Base-by-base conservation (phyloP, 1,140 invertebrate genomes). In the Lordiphosa stackelbergi region DNA sequence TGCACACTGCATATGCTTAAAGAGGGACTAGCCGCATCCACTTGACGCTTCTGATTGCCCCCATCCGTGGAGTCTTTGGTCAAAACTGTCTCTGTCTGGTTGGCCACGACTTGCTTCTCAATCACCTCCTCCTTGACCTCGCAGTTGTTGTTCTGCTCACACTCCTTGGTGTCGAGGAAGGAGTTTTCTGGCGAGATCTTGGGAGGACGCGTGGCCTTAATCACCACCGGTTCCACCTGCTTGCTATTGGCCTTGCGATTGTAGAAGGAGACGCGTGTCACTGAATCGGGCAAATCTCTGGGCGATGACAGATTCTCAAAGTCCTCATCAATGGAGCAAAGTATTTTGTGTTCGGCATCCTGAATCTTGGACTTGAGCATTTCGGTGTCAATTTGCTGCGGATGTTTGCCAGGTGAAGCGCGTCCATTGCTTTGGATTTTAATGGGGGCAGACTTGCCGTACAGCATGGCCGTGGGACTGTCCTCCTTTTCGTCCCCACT, bases 111-210 rank as follows among this genome's bases (percentile, higher is more conserved):
- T 24, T 24, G 22, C 22, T 24, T 24, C 22, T 24, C 22, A 6
- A 24, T 24, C 24, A 37, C 37, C 52, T 77, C 42, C 28, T 42
- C 48, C 6, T 70, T 66, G 38, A 45, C 53, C 61, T 79, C 62
- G 28, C 63, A 79, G 28, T 86, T 86, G 34, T 87, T 87, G 35
- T 86, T 87, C 55, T 81, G 73, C 53, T 84, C 81, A 34, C 70
- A 74, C 22, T 85, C 83, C 53, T 61, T 64, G 19, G 43, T 69
- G 13, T 88, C 86, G 9, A 87, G 53, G 54, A 88, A 88, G 4
- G 86, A 87, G 49, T 86, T 87, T 68, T 88, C 83, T 35, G 86
- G 86, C 19, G 86, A 88, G 59, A 87, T 88, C 62, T 87, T 88
- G 16, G 86, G 86, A 11, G 77, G 81, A 13, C 69, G 72, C 5